Evolutionary conservation across 2,113 vertebrate species (phyloP).

Genomic region (Crotophaga sulcirostris): DNA sequence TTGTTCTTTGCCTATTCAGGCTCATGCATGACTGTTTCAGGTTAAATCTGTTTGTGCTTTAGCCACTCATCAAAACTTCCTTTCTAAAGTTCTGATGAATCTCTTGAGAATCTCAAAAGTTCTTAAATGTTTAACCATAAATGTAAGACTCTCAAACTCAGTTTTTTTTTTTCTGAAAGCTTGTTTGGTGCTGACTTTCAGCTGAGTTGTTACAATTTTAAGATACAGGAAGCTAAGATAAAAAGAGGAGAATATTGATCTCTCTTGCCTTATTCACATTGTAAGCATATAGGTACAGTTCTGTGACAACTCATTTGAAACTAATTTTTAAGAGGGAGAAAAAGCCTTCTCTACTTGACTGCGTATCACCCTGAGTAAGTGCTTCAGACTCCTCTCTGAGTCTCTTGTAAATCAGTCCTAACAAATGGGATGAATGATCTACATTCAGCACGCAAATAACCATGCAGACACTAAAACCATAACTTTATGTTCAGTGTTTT

Average conservation of each 20-base stretch:
- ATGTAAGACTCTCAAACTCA: background rate
- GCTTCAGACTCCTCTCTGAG: background rate
- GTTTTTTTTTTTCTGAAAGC: background rate
- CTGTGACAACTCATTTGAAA: background rate
- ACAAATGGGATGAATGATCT: background rate
- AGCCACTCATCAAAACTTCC: background rate
- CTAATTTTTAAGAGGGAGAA: background rate
- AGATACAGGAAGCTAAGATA: background rate
- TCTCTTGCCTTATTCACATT: background rate
- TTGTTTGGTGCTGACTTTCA: background rate
- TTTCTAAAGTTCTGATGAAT: background rate
- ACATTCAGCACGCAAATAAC: too few relatives aligned
- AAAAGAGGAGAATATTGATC: background rate
- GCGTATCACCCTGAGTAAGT: background rate
- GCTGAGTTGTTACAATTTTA: background rate
- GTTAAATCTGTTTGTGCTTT: background rate
- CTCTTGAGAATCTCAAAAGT: background rate
- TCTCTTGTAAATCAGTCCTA: background rate
- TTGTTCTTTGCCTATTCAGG: background rate
- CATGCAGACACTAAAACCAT: too few relatives aligned
- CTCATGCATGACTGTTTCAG: background rate
- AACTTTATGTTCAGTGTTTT: too few relatives aligned
- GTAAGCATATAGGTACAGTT: background rate
- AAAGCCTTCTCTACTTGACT: background rate
- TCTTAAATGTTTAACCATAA: background rate